A percentile compares a stretch with the other conserved stretches of the same genome.
Evolutionary conservation across 2,113 vertebrate species (phyloP).

Genomic region (Hippocampus guttulatus): DNA sequence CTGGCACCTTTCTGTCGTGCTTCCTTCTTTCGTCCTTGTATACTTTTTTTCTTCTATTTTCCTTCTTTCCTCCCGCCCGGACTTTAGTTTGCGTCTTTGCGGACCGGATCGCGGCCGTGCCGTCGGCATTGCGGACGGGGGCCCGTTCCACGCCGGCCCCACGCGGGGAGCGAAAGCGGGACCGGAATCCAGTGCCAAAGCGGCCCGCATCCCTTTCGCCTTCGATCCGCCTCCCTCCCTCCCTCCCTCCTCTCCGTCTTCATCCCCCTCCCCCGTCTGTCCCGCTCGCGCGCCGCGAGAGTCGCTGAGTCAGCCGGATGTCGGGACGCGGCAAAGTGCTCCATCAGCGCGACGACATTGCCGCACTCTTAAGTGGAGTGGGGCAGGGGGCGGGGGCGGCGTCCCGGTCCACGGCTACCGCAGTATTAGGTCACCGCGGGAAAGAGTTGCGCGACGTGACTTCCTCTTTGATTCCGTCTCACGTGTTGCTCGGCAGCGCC

Average conservation of each 20-base stretch:
- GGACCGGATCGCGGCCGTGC: no score
- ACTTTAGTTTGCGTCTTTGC: no score
- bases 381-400: conserved; percentile 8
- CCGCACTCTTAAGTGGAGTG: conserved; percentile 57
- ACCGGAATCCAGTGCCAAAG: no score
- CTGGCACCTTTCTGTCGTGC: no score
- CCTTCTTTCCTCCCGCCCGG: background rate
- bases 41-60: background rate
- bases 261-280: conserved; percentile 1
- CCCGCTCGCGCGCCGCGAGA: conserved; percentile 8
- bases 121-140: no score
- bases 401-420: conserved; percentile 41
- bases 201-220: background rate
- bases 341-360: conserved; percentile 68
- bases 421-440: conserved; percentile 2
- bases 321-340: conserved; percentile 64
- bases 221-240: background rate
- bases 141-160: no score
- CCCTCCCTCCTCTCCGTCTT: background rate
- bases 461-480: conserved; percentile 47
- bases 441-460: background rate
- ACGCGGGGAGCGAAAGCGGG: no score
- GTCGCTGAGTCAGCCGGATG: conserved; percentile 66
- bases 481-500: background rate
- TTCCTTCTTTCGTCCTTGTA: no score